Percentiles rank a stretch among this genome's conserved stretches.
These are phyloP conservation scores for Chanos chanos DNA, from an alignment of 2,797 vertebrate genomes.

Conservation along the genomic window DNA sequence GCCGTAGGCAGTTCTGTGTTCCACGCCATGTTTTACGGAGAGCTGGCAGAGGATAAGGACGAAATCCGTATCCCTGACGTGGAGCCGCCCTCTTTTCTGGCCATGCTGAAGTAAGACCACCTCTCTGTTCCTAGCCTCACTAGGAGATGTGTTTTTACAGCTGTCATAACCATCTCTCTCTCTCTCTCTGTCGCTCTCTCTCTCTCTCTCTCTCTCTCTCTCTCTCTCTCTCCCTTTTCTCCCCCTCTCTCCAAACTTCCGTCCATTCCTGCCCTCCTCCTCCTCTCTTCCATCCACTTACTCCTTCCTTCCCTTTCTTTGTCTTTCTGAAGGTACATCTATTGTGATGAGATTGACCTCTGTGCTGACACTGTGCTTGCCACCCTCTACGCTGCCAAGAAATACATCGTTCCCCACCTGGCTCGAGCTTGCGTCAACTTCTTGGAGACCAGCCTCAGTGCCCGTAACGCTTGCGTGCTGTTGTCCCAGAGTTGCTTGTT, in stretches of 20 bases:
- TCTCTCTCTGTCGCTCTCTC: neutral
- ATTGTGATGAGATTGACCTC: conserved; percentile 96
- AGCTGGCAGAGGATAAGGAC: conserved; percentile 95
- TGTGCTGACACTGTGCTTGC: conserved; percentile 94
- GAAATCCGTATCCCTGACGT: conserved; percentile 98
- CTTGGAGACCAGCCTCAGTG: conserved; percentile 94
- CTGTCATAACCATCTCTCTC: neutral
- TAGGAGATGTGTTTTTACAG: neutral
- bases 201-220: neutral
- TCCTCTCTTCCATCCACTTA: neutral
- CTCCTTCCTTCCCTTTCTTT: neutral
- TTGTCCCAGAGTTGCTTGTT: conserved; percentile 97
- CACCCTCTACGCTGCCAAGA: conserved; percentile 95
- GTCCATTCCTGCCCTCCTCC: neutral
- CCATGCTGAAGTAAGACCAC: conserved; percentile 91
- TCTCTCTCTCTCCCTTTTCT: neutral
- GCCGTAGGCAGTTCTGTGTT: conserved; percentile 98
- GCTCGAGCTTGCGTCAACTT: conserved; percentile 94
- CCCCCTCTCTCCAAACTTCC: neutral
- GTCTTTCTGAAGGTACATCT: conserved; percentile 82
- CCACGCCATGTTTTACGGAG: conserved; percentile 98
- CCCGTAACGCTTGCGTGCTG: conserved; percentile 93
- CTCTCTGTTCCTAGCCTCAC: neutral
- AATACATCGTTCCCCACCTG: conserved; percentile 96
- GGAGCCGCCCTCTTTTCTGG: conserved; percentile 92